Base-by-base conservation (phyloP, 1,140 invertebrate species). In the Xylocopa sonorina region DNA sequence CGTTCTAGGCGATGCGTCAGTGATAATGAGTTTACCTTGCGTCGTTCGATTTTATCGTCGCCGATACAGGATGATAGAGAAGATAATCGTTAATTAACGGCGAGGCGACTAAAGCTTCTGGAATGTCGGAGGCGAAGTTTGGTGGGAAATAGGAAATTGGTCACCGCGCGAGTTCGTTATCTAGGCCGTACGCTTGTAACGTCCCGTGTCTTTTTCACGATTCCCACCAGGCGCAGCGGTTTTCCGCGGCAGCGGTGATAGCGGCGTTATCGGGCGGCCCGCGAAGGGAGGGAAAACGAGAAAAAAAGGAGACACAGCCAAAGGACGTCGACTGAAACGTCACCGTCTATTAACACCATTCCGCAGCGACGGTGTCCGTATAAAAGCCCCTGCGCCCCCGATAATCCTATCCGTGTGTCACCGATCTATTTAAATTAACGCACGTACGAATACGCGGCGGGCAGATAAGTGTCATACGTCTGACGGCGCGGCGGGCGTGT, bases 361-460 rank as follows among this genome's bases (percentile, higher is more conserved):
- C 46, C 41, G 24, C 62, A 16, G 55, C 24, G 38, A 57, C 41
- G 50, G 51, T 64, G 55, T 43, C 27, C 64, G 53, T 29, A 72
- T 69, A 81, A 81, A 78, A 72, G 80, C 75, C 34, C 21, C 41
- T 24, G 48, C 69, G 6, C 16, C 14, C n/a, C 63, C 60, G 63
- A 81, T 81, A 78, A 78, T 68, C 48, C 63, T 74, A 72, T 18
- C 51, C n/a, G n/a, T 48, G 67, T 72, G 75, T 66, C 66, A 78
- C 66, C 75, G 67, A 81, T 78, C 63, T 62, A 78, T 78, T n/a
- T 69, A 71, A 81, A 66, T 81, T 81, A n/a, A 78, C 66, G 66
- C 58, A 27, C 66, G 66, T 58, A 71, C 74, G 64, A 64, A 34
- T 43, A 67, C 50, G 41, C 18, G 29, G 38, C 53, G 32, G 7